Conservation (phyloP, 2,797 vertebrate species). For the Acanthornis magna region DNA sequence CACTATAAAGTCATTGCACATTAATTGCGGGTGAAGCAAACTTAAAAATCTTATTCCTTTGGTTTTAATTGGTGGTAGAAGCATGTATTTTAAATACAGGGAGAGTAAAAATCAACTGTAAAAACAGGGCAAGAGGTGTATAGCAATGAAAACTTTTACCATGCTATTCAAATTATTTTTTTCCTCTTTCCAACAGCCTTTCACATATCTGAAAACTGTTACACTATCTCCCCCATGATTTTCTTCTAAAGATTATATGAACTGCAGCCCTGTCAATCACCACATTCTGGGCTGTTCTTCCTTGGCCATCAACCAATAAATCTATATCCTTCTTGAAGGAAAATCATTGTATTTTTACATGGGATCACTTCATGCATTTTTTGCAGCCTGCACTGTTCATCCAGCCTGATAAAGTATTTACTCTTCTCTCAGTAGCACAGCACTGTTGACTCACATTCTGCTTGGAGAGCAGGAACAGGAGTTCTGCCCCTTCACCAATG, state of each 20-base stretch:
- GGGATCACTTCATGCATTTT: not conserved
- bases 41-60: not conserved
- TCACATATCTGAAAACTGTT: not conserved
- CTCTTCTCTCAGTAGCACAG: not conserved
- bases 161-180: not conserved
- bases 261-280: not conserved
- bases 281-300: not conserved
- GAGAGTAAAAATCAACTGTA: not conserved
- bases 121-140: not conserved
- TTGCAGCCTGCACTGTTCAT: not conserved
- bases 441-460: not conserved
- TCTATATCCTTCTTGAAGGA: not conserved
- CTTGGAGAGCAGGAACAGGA: not conserved
- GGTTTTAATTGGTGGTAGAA: not conserved
- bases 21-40: not conserved
- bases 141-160: not conserved
- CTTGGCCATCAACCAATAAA: not conserved
- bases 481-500: not conserved
- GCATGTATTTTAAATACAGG: not conserved
- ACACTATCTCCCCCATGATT: not conserved
- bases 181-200: not conserved
- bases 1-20: not conserved
- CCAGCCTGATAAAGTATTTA: not conserved
- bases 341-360: slow-evolving; percentile 22
- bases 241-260: not conserved